Conservation (phyloP, 2,797 vertebrate species). For the Macropodus opercularis region DNA sequence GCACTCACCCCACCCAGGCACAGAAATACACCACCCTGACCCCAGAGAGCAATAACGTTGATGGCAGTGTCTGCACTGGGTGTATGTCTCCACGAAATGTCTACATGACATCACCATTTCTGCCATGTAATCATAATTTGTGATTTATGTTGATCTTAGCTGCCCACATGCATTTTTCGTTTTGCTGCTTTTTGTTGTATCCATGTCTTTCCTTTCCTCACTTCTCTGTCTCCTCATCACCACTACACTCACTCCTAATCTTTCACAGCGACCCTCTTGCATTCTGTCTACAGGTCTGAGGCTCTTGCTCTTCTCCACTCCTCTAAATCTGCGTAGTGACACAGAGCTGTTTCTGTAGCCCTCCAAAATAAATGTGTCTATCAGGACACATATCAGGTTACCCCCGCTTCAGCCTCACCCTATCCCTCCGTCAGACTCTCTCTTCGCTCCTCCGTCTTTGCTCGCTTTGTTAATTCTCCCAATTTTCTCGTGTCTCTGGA, state of each 20-base stretch:
- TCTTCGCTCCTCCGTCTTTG: constrained; percentile 5
- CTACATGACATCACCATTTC: constrained; percentile 26
- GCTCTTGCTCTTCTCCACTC: constrained; percentile 23
- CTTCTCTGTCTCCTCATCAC: not conserved
- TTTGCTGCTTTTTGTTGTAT: not conserved
- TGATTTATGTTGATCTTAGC: constrained; percentile 23
- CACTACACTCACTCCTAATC: constrained; percentile 7
- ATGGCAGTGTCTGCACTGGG: constrained; percentile 21
- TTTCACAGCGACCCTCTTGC: not conserved
- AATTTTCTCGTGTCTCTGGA: constrained; percentile 27
- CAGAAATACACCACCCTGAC: constrained; percentile 51
- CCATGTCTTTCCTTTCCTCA: not conserved
- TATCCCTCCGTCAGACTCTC: constrained; percentile 10
- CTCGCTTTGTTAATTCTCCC: constrained; percentile 8
- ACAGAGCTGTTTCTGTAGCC: constrained; percentile 73
- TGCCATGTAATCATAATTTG: constrained; percentile 1
- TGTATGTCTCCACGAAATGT: constrained; percentile 28
- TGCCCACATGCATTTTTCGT: constrained; percentile 3
- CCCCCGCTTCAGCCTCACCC: constrained; percentile 33
- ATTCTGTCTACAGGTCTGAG: constrained; percentile 6
- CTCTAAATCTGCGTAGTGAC: constrained; percentile 71
- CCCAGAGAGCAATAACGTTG: constrained; percentile 37
- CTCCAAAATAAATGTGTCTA: constrained; percentile 80
- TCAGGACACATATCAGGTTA: constrained; percentile 73
- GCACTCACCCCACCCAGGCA: constrained; percentile 59